phyloP scores from a whole-genome alignment of 2,113 vertebrate species.

The Microcebus tavaratra region DNA sequence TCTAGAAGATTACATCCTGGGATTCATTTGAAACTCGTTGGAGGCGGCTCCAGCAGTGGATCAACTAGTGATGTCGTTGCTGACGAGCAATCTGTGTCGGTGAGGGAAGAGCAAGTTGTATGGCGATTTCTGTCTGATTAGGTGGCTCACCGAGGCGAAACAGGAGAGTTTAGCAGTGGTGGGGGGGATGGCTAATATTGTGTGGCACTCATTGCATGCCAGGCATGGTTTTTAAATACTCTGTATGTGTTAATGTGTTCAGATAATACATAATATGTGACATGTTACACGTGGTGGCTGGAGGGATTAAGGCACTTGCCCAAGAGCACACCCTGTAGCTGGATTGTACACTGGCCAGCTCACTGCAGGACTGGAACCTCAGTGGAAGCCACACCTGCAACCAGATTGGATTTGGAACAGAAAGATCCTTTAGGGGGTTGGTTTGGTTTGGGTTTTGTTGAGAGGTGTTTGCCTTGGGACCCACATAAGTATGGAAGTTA shows the following conservation, averaged over 20 bases:
- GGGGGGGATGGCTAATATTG: not conserved
- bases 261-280: too few species aligned
- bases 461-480: not conserved
- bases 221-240: not conserved
- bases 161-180: not conserved
- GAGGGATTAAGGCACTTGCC: not conserved
- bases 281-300: not conserved
- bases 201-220: not conserved
- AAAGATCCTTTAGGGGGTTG: not conserved
- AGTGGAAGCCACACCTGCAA: not conserved
- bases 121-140: not conserved
- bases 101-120: not conserved
- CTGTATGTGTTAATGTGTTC: not conserved
- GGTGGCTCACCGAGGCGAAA: not conserved
- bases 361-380: not conserved
- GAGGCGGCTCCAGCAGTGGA: not conserved
- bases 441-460: not conserved
- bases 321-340: not conserved
- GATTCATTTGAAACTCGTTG: not conserved
- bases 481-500: not conserved
- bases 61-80: not conserved
- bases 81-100: not conserved
- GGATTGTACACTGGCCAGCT: not conserved
- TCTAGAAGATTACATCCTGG: not conserved
- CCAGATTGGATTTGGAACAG: not conserved